Evolutionary conservation across 1,140 invertebrate species (phyloP).

Genomic region (Idris sp.): DNA sequence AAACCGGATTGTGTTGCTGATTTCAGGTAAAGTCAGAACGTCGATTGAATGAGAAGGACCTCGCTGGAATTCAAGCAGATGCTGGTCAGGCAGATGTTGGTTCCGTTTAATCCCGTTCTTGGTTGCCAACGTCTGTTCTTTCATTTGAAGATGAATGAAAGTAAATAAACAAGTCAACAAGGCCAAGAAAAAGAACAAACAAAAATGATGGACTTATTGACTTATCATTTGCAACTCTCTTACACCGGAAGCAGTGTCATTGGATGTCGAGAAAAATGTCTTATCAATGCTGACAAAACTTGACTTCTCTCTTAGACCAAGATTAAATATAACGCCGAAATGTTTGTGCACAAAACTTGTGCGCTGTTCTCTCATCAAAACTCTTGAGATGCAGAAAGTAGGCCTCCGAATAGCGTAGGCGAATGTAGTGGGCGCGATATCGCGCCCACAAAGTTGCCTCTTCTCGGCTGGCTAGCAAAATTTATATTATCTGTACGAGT

Average conservation of each 20-base stretch:
- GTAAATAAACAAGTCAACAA: slow-evolving; percentile 11
- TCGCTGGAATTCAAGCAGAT: slow-evolving; percentile 70
- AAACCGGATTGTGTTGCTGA: slow-evolving; percentile 50
- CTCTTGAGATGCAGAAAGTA: slow-evolving; percentile 53
- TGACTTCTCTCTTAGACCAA: slow-evolving; percentile 13
- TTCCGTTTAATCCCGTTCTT: slow-evolving; percentile 46
- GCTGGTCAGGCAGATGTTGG: slow-evolving; percentile 62
- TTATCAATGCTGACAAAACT: slow-evolving; percentile 42
- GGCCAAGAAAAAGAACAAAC: too few species aligned
- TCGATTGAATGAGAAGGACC: slow-evolving; percentile 68
- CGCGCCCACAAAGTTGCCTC: slow-evolving; percentile 37
- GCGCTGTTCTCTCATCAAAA: too few species aligned
- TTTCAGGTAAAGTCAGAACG: slow-evolving; percentile 69
- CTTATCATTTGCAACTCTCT: slow-evolving; percentile 13
- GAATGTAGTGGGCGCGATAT: slow-evolving; percentile 47
- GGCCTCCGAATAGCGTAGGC: slow-evolving; percentile 59
- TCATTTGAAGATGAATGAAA: too few species aligned
- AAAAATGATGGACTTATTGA: too few species aligned
- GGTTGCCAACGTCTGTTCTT: slow-evolving; percentile 4
- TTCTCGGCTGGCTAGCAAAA: slow-evolving; percentile 15
- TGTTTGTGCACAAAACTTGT: not conserved
- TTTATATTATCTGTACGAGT: not conserved
- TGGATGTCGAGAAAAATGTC: slow-evolving; percentile 43
- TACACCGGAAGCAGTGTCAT: slow-evolving; percentile 48
- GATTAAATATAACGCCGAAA: slow-evolving; percentile 17